Evolutionary conservation across 2,797 vertebrate species (phyloP), one percentile per base, ranked within the genome.

Genomic region (Ibycter americanus): DNA sequence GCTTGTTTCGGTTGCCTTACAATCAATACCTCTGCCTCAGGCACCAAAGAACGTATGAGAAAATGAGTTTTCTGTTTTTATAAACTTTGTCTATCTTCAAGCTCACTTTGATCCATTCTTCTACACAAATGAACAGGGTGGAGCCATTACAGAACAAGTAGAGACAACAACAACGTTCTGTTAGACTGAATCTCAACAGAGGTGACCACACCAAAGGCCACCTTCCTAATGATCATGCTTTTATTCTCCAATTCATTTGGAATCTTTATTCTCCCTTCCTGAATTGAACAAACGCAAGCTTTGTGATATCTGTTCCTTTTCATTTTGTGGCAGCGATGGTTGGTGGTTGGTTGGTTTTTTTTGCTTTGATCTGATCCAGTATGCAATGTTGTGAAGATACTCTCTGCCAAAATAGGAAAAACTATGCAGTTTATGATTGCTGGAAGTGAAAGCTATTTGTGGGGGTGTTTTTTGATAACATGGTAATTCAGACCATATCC

Each of bases 71-170:
- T 95, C 83, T 96, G 95, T 95, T 97, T 96, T 95, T 90, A 89
- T 97, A 97, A 98, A 97, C 95, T 85, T 34, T 81, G 85, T 84
- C 92, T 73, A 88, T 92, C 95, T 96, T 95, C 91, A 90, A 94
- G 89, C 82, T 94, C 63, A 82, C 97, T 98, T 97, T 97, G 98
- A 98, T 97, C 97, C 83, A 79, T 94, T 97, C 90, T 97, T 96
- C 74, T 32, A 58, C 78, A 76, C 47, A 95, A 92, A 94, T 86
- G 85, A 90, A 85, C 62, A 92, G 95, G 96, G 96, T 89, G 91
- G 91, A 83, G 95, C 83, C 51, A 62, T 42, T 68, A 32, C 47
- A 90, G 94, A 96, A 94, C 77, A 96, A 93, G 87, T 86, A 94
- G 67, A 89, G 89, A 55, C 89, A 97, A 87, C 56, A 94, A 63